phyloP scores from a whole-genome alignment of 2,113 vertebrate genomes.

The Scomber japonicus region DNA sequence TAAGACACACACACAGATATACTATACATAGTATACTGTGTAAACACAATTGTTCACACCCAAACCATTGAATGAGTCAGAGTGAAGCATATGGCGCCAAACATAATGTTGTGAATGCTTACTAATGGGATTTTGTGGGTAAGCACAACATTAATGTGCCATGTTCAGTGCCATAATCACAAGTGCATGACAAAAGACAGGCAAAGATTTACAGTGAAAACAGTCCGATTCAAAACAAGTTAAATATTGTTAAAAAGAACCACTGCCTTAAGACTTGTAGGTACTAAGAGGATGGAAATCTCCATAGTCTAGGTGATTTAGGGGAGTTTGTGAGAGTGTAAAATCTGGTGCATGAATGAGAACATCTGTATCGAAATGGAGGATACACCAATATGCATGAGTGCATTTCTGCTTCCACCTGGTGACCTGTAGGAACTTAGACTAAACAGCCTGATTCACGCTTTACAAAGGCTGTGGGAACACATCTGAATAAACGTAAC shows the following conservation, averaged over 20 bases:
- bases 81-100: not conserved
- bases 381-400: not conserved
- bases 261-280: too few relatives aligned
- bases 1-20: not conserved
- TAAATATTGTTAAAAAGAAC: too few relatives aligned
- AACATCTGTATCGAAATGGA: not conserved
- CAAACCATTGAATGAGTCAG: not conserved
- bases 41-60: not conserved
- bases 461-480: slow-evolving; percentile 70
- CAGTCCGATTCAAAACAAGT: not conserved
- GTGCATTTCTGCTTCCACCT: slow-evolving; percentile 6
- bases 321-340: not conserved
- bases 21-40: not conserved
- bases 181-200: not conserved
- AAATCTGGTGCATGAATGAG: not conserved
- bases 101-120: slow-evolving; percentile 15
- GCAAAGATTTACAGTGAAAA: not conserved
- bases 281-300: too few relatives aligned
- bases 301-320: too few relatives aligned
- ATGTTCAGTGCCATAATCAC: not conserved
- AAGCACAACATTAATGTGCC: not conserved
- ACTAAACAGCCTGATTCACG: slow-evolving; percentile 65
- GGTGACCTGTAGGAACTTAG: slow-evolving; percentile 48
- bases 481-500: slow-evolving; percentile 81
- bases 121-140: slow-evolving; percentile 15